Evolutionary conservation across 2,797 vertebrate genomes (phyloP).

Genomic region (Gymnothorax javanicus): DNA sequence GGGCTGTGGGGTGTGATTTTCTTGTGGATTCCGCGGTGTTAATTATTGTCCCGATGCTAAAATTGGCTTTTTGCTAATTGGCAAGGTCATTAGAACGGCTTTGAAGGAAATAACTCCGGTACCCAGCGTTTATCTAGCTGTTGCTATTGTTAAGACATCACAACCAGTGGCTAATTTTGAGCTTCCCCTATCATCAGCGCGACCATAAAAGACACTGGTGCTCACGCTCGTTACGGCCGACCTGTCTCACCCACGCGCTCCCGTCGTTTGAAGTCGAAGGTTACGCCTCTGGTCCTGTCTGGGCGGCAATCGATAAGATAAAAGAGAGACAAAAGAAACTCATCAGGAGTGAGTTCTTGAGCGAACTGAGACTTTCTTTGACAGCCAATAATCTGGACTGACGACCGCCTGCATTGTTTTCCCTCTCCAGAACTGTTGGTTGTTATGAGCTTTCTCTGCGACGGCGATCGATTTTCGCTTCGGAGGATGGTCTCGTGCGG

Average conservation of each 20-base stretch:
- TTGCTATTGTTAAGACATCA: background rate
- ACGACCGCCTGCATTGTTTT: background rate
- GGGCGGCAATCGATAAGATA: conserved; percentile 29
- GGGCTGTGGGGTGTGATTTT: background rate
- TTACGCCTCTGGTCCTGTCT: background rate
- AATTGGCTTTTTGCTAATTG: conserved; percentile 23
- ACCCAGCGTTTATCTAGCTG: conserved; percentile 18
- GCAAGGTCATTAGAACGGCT: conserved; percentile 35
- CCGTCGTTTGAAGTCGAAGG: background rate
- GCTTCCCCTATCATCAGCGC: conserved; percentile 3
- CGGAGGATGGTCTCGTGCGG: background rate
- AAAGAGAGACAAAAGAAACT: background rate
- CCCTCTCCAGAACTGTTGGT: conserved; percentile 25
- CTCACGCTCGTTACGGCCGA: background rate
- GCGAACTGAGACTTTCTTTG: conserved; percentile 7
- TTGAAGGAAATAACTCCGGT: conserved; percentile 7
- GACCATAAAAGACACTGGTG: conserved; percentile 17
- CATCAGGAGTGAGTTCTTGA: background rate
- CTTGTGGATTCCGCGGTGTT: conserved; percentile 46
- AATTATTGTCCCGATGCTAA: conserved; percentile 58
- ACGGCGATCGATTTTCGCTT: conserved; percentile 36
- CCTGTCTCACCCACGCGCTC: background rate
- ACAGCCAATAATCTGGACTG: conserved; percentile 3
- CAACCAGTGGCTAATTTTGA: background rate
- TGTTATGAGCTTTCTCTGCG: conserved; percentile 11